Evolutionary conservation across 1,140 invertebrate genomes (phyloP), one percentile per base, ranked within the genome.

Genomic region (Lerema accius): DNA sequence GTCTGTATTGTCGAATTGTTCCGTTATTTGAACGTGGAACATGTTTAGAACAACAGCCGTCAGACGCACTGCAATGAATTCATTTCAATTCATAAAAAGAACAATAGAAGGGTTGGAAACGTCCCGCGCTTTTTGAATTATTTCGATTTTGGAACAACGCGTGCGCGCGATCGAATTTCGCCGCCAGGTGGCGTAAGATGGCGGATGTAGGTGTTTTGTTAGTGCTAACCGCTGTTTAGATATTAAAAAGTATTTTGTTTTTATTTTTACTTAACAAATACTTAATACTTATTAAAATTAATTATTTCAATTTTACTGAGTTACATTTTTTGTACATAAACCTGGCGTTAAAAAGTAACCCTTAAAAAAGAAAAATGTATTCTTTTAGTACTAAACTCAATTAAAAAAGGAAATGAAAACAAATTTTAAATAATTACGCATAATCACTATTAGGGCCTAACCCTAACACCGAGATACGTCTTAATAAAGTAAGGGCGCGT

Each of bases 121-220:
- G 63, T 69, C 65, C 60, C 63, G 43, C 55, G 55, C 68, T 69
- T 66, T 71, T 71, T 68, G 63, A 65, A 68, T 67, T 67, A 59
- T 65, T 68, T 72, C 65, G 71, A 64, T 67, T 68, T 68, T 71
- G 51, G 64, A 64, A 48, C 63, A 70, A 65, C 72, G 72, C 66
- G 72, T 71, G 72, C 72, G 72, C 72, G 71, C 61, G 66, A 75
- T 75, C 64, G 49, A 49, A 63, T 75, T 71, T 55, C 42, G 19
- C 13, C 42, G 65, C 72, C 72, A 75, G 72, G 72, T 75, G 72
- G 64, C 39, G 45, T 46, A 60, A 51, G 51, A 58, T 59, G 55
- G 55, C 43, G 55, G 58, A 17, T 14, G 66, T 63, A 51, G 55
- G 53, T 10, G 59, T 70, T 65, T 65, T 56, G 49, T 58, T 58